These are phyloP conservation scores for Teleogryllus oceanicus DNA, from an alignment of 2,888 invertebrate genomes.

Conservation along the genomic window DNA sequence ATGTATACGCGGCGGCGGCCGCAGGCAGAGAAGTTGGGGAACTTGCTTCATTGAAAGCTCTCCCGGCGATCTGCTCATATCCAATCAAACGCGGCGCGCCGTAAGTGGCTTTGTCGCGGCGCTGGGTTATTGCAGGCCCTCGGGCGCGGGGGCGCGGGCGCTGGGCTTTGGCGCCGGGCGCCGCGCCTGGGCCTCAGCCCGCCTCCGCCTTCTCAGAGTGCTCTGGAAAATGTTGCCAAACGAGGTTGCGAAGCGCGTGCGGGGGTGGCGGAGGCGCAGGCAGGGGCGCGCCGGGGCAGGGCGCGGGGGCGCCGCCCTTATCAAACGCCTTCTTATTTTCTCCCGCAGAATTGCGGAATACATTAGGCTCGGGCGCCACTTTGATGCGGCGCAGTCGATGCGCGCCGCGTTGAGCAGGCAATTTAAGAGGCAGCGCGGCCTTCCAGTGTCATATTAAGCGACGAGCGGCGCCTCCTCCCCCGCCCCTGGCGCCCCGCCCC, in stretches of 20 bases:
- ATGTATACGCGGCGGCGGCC: too few species aligned
- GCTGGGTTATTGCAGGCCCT: neutral
- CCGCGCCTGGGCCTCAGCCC: neutral
- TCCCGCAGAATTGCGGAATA: neutral
- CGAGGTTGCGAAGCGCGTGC: neutral
- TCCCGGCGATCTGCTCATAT: neutral
- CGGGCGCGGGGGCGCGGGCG: neutral
- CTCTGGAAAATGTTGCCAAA: conserved; percentile 18
- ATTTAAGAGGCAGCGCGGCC: neutral
- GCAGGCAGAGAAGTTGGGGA: neutral
- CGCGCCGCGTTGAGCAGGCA: neutral
- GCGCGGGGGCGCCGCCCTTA: neutral
- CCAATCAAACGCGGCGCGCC: neutral
- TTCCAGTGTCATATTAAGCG: neutral
- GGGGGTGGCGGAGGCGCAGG: neutral
- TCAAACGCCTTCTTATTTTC: conserved; percentile 18
- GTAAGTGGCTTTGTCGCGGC: conserved; percentile 18
- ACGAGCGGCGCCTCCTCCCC: neutral
- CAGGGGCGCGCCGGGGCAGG: neutral
- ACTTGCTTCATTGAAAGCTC: neutral
- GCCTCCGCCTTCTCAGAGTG: neutral
- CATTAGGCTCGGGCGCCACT: neutral
- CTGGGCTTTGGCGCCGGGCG: too few species aligned
- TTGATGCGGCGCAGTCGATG: neutral
- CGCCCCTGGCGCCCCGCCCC: neutral